phyloP scores from a whole-genome alignment of 2,113 vertebrate species.

The Phodopus roborovskii region DNA sequence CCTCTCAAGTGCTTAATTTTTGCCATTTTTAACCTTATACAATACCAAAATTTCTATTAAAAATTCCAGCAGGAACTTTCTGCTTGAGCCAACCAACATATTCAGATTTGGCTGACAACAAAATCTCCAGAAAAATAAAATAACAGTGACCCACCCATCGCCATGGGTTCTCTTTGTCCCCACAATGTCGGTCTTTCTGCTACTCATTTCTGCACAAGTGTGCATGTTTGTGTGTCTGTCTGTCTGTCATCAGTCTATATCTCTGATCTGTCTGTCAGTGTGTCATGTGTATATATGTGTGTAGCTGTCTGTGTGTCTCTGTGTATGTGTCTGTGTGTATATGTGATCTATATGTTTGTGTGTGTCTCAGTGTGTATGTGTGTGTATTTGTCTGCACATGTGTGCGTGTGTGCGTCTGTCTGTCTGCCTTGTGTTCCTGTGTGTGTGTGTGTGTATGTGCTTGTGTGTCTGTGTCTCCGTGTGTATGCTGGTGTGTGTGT shows the following conservation, averaged over 20 bases:
- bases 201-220: slow-evolving; percentile 18
- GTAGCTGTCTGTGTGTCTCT: neutral
- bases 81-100: neutral
- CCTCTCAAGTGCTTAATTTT: neutral
- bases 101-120: slow-evolving; percentile 24
- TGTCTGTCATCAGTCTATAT: neutral
- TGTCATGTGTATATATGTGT: neutral
- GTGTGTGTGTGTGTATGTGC: neutral
- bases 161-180: neutral
- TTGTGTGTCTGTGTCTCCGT: neutral
- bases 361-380: neutral
- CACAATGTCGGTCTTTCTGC: neutral
- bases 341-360: neutral
- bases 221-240: neutral
- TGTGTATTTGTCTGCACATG: too few species aligned
- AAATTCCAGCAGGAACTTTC: neutral
- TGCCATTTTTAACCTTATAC: neutral
- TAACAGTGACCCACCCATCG: neutral
- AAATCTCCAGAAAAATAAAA: neutral
- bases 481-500: too few species aligned
- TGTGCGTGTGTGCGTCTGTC: neutral
- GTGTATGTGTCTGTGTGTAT: neutral
- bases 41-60: neutral
- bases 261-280: neutral
- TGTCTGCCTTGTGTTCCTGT: neutral